Conservation (phyloP, 2,797 vertebrate species). For the Pseudopleuronectes americanus region DNA sequence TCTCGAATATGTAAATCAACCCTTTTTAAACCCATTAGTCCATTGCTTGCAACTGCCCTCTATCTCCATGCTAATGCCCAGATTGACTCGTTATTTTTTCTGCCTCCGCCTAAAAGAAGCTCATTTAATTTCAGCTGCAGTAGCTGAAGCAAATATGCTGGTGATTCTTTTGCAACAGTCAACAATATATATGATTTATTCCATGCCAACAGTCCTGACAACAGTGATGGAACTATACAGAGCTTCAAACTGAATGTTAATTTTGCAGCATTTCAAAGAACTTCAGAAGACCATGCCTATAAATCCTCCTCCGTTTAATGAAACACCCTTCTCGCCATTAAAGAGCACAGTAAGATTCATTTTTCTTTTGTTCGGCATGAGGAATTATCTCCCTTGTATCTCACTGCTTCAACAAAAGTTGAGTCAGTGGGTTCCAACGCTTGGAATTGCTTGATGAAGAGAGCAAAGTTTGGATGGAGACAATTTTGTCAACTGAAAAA, state of each 20-base stretch:
- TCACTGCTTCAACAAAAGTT: conserved; percentile 3
- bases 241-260: conserved; percentile 1
- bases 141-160: conserved; percentile 1
- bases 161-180: conserved; percentile 9
- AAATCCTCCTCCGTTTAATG: conserved; percentile 27
- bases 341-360: neutral
- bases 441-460: conserved; percentile 36
- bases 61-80: conserved; percentile 34
- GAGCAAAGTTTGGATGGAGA: conserved; percentile 10
- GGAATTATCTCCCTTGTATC: conserved; percentile 4
- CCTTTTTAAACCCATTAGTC: conserved; percentile 14
- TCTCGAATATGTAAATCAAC: conserved; percentile 29
- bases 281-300: conserved; percentile 3
- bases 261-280: neutral
- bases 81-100: conserved; percentile 52
- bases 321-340: neutral
- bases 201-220: conserved; percentile 2
- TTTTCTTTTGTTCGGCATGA: conserved; percentile 21
- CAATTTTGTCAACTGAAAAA: conserved; percentile 9
- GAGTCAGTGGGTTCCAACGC: neutral
- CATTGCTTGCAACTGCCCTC: conserved; percentile 7
- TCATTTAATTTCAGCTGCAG: conserved; percentile 29
- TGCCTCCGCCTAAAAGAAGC: conserved; percentile 17
- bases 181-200: neutral
- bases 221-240: neutral